Evolutionary conservation across 1,140 invertebrate genomes (phyloP).

Genomic region (Danaus plexippus): DNA sequence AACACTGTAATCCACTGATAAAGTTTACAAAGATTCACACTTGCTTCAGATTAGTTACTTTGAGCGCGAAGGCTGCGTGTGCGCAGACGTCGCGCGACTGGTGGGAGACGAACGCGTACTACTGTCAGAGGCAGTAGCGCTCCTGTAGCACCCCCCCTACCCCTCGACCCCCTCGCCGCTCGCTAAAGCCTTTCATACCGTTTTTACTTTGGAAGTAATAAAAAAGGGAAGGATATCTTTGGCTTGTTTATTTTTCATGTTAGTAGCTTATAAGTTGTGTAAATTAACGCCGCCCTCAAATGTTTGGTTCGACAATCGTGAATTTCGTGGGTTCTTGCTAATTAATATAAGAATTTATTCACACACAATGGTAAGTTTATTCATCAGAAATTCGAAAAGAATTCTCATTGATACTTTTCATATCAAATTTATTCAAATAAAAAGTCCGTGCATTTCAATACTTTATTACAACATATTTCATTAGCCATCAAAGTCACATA

Average conservation of each 20-base stretch:
- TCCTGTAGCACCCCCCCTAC: constrained; percentile 42
- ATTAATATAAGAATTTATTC: constrained; percentile 38
- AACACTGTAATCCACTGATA: constrained; percentile 61
- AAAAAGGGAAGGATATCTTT: constrained; percentile 63
- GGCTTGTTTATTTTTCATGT: constrained; percentile 68
- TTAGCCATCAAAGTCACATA: constrained; percentile 54
- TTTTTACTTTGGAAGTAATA: constrained; percentile 64
- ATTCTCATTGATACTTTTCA: too few species aligned
- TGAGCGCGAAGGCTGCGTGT: constrained; percentile 42
- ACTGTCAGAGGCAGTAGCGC: constrained; percentile 66
- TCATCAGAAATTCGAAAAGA: too few species aligned
- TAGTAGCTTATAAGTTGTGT: constrained; percentile 66
- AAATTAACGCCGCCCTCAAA: constrained; percentile 21
- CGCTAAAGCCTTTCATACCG: constrained; percentile 50
- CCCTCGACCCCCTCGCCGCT: constrained; percentile 30
- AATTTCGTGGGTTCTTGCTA: constrained; percentile 38
- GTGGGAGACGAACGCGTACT: constrained; percentile 62
- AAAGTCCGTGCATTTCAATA: constrained; percentile 23
- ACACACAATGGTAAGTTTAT: constrained; percentile 1
- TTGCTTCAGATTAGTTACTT: constrained; percentile 32
- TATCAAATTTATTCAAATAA: too few species aligned
- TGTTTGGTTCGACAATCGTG: constrained; percentile 22
- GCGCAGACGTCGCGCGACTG: constrained; percentile 51
- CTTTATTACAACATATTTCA: constrained; percentile 69
- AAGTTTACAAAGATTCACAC: constrained; percentile 21